phyloP scores from a whole-genome alignment of 2,113 vertebrate species.

The Gavialis gangeticus region DNA sequence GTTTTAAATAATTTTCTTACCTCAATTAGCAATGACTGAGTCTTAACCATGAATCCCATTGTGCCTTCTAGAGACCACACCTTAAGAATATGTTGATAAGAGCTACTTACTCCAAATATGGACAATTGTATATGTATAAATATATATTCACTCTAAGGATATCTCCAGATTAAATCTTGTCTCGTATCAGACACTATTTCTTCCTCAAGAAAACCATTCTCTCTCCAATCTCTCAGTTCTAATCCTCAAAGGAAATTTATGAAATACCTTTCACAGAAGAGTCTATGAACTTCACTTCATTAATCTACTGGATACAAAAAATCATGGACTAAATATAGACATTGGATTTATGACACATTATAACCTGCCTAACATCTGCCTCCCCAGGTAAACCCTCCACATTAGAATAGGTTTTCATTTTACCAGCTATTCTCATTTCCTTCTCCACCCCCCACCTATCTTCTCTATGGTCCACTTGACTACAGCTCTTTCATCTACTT shows the following conservation, averaged over 20 bases:
- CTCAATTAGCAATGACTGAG: not conserved
- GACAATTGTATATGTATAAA: not conserved
- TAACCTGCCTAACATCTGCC: too few species aligned
- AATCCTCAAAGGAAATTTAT: not conserved
- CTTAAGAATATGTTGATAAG: slow-evolving; percentile 3
- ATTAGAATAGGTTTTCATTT: too few species aligned
- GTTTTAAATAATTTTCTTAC: not conserved
- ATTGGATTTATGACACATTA: too few species aligned
- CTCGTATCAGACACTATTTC: not conserved
- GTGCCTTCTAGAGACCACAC: not conserved
- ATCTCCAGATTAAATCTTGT: not conserved
- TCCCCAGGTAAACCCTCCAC: too few species aligned
- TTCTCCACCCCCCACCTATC: accelerated
- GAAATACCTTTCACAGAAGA: not conserved
- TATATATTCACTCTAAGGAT: not conserved
- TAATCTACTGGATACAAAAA: too few species aligned
- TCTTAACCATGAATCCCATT: not conserved
- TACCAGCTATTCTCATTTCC: not conserved
- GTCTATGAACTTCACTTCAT: too few species aligned
- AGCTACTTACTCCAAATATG: too few species aligned
- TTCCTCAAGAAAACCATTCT: not conserved
- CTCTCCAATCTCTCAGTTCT: too few species aligned
- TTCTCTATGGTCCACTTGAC: too few species aligned
- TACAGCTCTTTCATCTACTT: too few species aligned
- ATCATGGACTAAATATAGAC: too few species aligned